Evolutionary conservation across 2,113 vertebrate genomes (phyloP).

Genomic region (Mormyrus iriodes): DNA sequence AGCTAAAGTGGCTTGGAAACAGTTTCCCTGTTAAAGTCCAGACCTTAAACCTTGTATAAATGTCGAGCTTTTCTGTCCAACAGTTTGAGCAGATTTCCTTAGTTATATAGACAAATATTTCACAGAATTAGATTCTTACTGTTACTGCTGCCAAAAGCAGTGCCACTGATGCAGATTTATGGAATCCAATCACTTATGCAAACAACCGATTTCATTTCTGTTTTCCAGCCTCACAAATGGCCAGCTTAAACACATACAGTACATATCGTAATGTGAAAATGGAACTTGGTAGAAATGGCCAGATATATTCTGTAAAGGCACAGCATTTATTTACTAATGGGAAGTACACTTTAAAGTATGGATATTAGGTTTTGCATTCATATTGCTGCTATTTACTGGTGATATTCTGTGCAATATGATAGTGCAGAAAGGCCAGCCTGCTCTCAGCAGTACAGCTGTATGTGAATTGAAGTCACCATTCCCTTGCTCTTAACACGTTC

Average conservation of each 20-base stretch:
- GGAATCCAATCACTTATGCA: neutral
- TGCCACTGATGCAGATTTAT: neutral
- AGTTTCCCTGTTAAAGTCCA: neutral
- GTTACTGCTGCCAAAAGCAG: neutral
- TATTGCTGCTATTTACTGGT: neutral
- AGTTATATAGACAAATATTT: neutral
- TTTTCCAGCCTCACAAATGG: neutral
- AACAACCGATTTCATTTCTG: neutral
- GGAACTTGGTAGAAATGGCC: neutral
- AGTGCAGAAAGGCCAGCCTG: neutral
- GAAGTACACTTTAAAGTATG: neutral
- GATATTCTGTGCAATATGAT: neutral
- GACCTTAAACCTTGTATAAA: neutral
- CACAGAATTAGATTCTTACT: neutral
- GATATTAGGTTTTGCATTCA: neutral
- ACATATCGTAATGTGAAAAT: neutral
- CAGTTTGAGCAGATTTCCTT: neutral
- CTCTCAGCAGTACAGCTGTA: neutral
- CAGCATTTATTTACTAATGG: neutral
- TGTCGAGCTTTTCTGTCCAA: neutral
- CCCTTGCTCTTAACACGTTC: neutral
- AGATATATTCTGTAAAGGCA: neutral
- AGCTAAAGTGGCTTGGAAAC: neutral
- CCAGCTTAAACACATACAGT: neutral
- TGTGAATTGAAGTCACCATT: neutral